phyloP scores from a whole-genome alignment of 1,140 invertebrate genomes.

The Chrysoperla carnea region DNA sequence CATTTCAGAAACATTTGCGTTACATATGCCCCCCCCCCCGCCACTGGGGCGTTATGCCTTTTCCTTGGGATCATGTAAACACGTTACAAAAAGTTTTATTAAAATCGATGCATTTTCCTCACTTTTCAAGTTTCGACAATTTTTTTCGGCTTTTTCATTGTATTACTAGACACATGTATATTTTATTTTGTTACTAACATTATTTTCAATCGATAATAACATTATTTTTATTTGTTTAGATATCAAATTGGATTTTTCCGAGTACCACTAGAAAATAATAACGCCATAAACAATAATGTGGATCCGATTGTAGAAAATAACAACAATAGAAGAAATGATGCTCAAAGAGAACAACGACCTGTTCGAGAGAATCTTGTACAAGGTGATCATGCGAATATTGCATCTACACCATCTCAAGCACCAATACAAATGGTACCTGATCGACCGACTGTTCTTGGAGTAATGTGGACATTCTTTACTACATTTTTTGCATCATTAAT shows the following conservation, averaged over 20 bases:
- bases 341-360: constrained; percentile 13
- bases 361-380: constrained; percentile 13
- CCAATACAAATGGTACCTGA: constrained; percentile 15
- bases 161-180: too few relatives aligned
- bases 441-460: constrained; percentile 38
- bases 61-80: too few relatives aligned
- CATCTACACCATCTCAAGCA: constrained; percentile 11
- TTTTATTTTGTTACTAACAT: too few relatives aligned
- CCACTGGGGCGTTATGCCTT: too few relatives aligned
- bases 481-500: constrained; percentile 61
- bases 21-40: too few relatives aligned
- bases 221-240: constrained; percentile 20
- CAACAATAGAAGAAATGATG: constrained; percentile 22
- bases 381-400: constrained; percentile 5
- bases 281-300: constrained; percentile 31
- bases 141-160: too few relatives aligned
- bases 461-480: constrained; percentile 55
- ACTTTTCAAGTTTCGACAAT: too few relatives aligned
- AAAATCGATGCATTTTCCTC: too few relatives aligned
- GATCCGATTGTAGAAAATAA: constrained; percentile 25
- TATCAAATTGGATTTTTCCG: constrained; percentile 51
- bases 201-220: too few relatives aligned
- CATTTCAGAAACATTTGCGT: not conserved
- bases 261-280: constrained; percentile 23
- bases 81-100: too few relatives aligned